Evolutionary conservation across 30 jellyfish, hydroid and myxozoan species (phyloP), one percentile per base, ranked within the genome.

Genomic region (Hydra vulgaris): DNA sequence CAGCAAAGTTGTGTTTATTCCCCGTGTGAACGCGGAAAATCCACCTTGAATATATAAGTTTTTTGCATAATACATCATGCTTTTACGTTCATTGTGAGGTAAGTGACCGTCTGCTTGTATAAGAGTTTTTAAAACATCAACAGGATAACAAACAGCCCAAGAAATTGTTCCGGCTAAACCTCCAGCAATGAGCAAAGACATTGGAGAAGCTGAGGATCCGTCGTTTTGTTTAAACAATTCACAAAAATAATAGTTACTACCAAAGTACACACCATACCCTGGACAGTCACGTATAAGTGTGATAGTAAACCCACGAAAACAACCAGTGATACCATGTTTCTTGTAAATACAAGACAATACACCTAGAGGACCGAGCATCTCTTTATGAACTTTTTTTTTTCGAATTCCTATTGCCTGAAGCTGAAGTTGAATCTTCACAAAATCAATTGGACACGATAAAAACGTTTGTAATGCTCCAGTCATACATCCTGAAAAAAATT

Each of bases 251-350:
- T 26, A 53, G 77, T 92, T 83, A 7, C 89, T 18, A 7, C 84
- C 79, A 72, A 92, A 92, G 71, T 92, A 92, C 18, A 84, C 88
- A 20, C 94, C 95, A 84, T 88, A 87, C 17, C 94, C 74, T 3
- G 98, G 98, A 18, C 71, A 88, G 61, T 92, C 98, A 40, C 98
- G 74, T 21, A 87, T 18, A 25, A 87, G 27, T 7, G 98, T 92
- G 69, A 88, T 53, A 54, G 72, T 18, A 73, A 84, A 61, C 19
- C 98, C 96, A 18, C 95, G 53, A 75, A 71, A 83, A 55, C 84
- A 78, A 18, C 95, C 98, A 16, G 74, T 27, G 3, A 86, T 53
- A 26, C 96, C 96, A 21, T 85, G 86, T 72, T 74, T 61, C 70
- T 61, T 70, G 75, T 74, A 87, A 1, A 85, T 56, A 21, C 87